Conservation (phyloP, 2,888 invertebrate species). For the Cyrtodaria siliqua region DNA sequence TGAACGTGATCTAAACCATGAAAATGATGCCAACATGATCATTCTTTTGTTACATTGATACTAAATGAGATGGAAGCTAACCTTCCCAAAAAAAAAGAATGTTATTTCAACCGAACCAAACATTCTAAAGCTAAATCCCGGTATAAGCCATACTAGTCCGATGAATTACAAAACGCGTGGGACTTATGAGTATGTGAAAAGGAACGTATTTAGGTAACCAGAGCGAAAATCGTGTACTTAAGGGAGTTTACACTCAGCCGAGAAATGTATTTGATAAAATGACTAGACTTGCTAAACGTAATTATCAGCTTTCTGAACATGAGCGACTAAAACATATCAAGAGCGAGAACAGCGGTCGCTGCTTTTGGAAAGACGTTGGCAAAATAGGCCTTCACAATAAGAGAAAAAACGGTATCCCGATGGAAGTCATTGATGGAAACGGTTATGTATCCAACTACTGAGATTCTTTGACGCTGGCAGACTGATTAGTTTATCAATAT, state of each 20-base stretch:
- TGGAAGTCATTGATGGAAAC: constrained; percentile 15
- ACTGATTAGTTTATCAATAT: no score
- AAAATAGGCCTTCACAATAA: constrained; percentile 26
- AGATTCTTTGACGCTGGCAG: neutral
- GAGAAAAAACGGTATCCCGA: constrained; percentile 19
- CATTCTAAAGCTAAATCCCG: neutral
- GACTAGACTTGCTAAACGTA: constrained; percentile 13
- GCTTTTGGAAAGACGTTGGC: constrained; percentile 18
- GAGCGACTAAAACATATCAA: neutral
- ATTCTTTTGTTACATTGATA: neutral
- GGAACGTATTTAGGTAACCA: constrained; percentile 3
- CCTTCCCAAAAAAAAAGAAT: constrained; percentile 8
- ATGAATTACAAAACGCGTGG: constrained; percentile 10
- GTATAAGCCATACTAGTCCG: constrained; percentile 11
- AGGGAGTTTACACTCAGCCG: constrained; percentile 5
- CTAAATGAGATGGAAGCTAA: constrained; percentile 12
- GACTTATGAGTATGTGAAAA: constrained; percentile 2
- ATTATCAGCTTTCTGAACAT: constrained; percentile 19
- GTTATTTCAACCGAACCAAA: neutral
- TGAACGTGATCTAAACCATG: no score
- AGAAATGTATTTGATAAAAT: constrained; percentile 29
- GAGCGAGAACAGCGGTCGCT: constrained; percentile 1
- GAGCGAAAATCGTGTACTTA: constrained; percentile 2
- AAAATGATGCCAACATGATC: no score
- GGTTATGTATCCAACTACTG: neutral